Evolutionary conservation across 1,140 invertebrate species (phyloP).

Genomic region (Cydia splendana): DNA sequence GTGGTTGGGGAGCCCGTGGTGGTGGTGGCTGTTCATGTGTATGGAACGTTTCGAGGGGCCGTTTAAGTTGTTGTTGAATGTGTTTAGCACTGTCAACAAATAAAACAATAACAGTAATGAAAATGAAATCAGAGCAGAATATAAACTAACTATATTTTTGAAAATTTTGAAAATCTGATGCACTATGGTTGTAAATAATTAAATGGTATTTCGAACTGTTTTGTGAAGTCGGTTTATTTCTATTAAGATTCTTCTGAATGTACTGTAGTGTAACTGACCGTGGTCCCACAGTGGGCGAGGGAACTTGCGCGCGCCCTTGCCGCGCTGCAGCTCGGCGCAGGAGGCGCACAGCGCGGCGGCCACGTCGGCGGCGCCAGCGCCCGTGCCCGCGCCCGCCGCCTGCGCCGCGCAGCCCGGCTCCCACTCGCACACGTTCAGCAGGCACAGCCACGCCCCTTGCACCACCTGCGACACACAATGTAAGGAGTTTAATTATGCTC

Average conservation of each 20-base stretch:
- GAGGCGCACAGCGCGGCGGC: constrained; percentile 85
- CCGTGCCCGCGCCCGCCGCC: background rate
- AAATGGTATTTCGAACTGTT: no score
- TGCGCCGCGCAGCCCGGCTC: constrained; percentile 62
- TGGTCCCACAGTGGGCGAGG: constrained; percentile 91
- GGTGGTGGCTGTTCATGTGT: constrained; percentile 76
- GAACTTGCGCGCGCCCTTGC: constrained; percentile 87
- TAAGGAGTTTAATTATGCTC: no score
- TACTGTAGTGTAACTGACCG: constrained; percentile 69
- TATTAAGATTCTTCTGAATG: background rate
- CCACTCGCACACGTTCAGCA: constrained; percentile 91
- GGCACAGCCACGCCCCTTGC: constrained; percentile 87
- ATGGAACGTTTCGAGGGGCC: constrained; percentile 69
- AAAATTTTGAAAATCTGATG: no score
- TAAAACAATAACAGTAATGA: background rate
- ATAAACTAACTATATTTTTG: no score
- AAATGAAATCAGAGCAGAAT: background rate
- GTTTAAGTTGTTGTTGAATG: constrained; percentile 40
- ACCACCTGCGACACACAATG: constrained; percentile 79
- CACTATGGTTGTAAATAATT: no score
- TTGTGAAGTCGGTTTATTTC: no score
- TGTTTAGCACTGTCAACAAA: background rate
- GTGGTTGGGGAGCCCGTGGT: constrained; percentile 40
- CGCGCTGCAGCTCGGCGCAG: constrained; percentile 86
- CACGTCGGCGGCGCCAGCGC: constrained; percentile 81